Conservation (phyloP, 2,797 vertebrate genomes). For the Neostethus bicornis region DNA sequence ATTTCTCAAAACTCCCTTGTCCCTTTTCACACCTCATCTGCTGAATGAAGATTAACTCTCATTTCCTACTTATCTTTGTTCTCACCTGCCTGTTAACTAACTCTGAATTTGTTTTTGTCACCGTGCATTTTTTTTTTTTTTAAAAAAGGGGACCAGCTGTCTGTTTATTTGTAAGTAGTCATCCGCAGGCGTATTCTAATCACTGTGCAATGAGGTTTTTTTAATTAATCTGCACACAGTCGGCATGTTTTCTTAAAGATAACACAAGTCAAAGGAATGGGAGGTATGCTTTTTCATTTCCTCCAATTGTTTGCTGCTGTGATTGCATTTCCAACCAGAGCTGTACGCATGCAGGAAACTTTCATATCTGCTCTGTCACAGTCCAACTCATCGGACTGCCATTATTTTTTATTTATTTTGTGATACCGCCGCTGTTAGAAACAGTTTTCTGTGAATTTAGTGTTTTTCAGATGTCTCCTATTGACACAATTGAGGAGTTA, state of each 20-base stretch:
- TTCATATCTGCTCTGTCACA: constrained; percentile 20
- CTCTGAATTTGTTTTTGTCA: constrained; percentile 57
- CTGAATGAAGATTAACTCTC: constrained; percentile 48
- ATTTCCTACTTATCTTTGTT: constrained; percentile 60
- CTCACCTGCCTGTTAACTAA: constrained; percentile 69
- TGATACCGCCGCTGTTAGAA: constrained; percentile 22
- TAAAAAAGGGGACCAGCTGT: constrained; percentile 55
- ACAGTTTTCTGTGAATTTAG: constrained; percentile 38
- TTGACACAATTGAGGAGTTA: constrained; percentile 45
- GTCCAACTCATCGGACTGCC: constrained; percentile 27
- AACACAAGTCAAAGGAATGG: constrained; percentile 54
- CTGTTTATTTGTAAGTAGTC: constrained; percentile 68
- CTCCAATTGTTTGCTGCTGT: constrained; percentile 53
- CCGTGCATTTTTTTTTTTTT: constrained; percentile 51
- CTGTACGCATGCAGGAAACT: constrained; percentile 29
- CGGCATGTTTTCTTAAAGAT: constrained; percentile 77
- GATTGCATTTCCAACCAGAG: constrained; percentile 49
- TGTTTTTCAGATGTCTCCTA: constrained; percentile 30
- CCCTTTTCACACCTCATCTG: constrained; percentile 34
- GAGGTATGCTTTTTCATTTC: constrained; percentile 53
- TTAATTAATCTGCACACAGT: constrained; percentile 76
- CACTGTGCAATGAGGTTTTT: constrained; percentile 63
- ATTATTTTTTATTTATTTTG: constrained; percentile 20
- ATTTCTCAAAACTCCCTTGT: constrained; percentile 22
- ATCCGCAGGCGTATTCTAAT: constrained; percentile 64